phyloP scores from a whole-genome alignment of 2,888 invertebrate species.

The Scaptomyza parva region DNA sequence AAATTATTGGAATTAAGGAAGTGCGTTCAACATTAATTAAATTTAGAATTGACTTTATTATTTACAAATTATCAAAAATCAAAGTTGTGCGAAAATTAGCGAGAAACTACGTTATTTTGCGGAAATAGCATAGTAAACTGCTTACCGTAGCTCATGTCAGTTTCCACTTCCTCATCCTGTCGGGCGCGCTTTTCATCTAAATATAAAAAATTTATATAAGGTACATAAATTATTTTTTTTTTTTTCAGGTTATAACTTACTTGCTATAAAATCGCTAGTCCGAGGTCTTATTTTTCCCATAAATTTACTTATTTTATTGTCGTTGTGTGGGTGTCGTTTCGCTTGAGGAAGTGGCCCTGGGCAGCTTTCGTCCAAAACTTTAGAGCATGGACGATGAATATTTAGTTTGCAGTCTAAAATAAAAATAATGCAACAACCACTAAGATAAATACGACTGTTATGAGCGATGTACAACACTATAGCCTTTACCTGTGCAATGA shows the following conservation, averaged over 20 bases:
- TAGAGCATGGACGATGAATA: conserved; percentile 93
- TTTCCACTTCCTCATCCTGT: conserved; percentile 83
- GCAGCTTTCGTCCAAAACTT: conserved; percentile 92
- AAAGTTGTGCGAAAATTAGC: not conserved
- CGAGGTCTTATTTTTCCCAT: conserved; percentile 88
- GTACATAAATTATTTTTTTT: not conserved
- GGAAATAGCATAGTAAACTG: not conserved
- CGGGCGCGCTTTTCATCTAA: conserved; percentile 82
- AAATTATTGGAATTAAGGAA: no score
- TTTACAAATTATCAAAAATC: no score
- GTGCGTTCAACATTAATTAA: no score
- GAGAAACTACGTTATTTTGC: not conserved
- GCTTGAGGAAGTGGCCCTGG: conserved; percentile 88
- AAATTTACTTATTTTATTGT: conserved; percentile 90
- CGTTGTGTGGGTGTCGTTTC: conserved; percentile 86
- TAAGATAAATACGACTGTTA: not conserved
- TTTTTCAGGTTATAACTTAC: conserved; percentile 52
- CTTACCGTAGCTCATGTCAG: conserved; percentile 82
- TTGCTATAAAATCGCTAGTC: conserved; percentile 80
- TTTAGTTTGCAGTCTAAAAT: conserved; percentile 92
- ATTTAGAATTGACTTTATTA: no score
- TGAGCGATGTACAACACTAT: not conserved
- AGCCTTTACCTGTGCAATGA: conserved; percentile 93
- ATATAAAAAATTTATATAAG: conserved; percentile 1
- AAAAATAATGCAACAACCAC: conserved; percentile 1